Conservation (phyloP, 2,797 vertebrate species). For the Botia kubotai region DNA sequence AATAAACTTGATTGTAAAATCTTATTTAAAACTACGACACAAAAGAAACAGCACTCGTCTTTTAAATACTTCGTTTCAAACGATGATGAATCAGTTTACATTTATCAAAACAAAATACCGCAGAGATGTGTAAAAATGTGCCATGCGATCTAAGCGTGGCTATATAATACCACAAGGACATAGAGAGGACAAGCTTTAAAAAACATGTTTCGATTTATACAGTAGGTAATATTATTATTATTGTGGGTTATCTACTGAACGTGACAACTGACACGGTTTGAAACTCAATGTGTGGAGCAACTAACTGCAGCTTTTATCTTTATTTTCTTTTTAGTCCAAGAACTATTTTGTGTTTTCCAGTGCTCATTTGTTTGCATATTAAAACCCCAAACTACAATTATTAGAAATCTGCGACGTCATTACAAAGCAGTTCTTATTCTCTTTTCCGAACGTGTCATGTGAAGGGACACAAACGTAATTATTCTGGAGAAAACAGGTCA, state of each 20-base stretch:
- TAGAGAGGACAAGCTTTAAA: slow-evolving; percentile 61
- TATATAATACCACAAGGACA: slow-evolving; percentile 58
- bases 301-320: not conserved
- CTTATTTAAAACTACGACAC: not conserved
- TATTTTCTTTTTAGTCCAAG: not conserved
- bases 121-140: slow-evolving; percentile 47
- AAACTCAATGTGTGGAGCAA: not conserved
- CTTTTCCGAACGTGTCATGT: not conserved
- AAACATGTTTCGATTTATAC: slow-evolving; percentile 68
- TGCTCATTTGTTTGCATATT: not conserved
- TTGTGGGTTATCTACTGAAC: slow-evolving; percentile 49
- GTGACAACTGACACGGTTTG: slow-evolving; percentile 52
- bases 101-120: slow-evolving; percentile 75
- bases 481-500: slow-evolving; percentile 37
- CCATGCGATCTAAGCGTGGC: slow-evolving; percentile 39
- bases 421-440: not conserved
- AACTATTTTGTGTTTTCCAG: not conserved
- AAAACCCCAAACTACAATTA: not conserved
- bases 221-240: slow-evolving; percentile 66
- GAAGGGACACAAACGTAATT: slow-evolving; percentile 18
- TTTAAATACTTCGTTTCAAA: slow-evolving; percentile 58
- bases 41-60: slow-evolving; percentile 66
- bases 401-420: not conserved
- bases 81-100: slow-evolving; percentile 79
- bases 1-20: not conserved